phyloP scores from a whole-genome alignment of 2,113 vertebrate species.

The Perccottus glenii region DNA sequence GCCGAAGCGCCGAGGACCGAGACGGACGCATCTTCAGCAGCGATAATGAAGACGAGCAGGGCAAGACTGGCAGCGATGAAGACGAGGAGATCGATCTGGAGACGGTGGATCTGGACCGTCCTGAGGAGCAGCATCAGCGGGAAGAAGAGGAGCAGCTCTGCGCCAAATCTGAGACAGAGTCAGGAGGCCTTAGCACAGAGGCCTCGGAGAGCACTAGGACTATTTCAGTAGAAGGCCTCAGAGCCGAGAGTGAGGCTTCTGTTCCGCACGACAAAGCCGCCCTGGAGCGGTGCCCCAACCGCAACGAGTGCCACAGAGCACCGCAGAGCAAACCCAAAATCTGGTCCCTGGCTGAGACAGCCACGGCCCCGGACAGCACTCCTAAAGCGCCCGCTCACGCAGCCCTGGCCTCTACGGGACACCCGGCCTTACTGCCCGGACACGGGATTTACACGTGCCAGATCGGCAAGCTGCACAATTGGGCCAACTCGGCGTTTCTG shows the following conservation, averaged over 20 bases:
- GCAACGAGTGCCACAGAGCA: conserved; percentile 84
- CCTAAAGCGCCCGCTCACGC: conserved; percentile 79
- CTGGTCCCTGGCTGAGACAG: conserved; percentile 98
- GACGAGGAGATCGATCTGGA: conserved; percentile 98
- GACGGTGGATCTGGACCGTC: conserved; percentile 95
- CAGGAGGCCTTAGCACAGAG: conserved; percentile 65
- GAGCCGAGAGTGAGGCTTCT: conserved; percentile 75
- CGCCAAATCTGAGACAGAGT: conserved; percentile 76
- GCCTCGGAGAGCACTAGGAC: conserved; percentile 81
- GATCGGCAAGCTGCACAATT: conserved; percentile 97
- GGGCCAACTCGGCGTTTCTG: conserved; percentile 96
- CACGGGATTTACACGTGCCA: conserved; percentile 99
- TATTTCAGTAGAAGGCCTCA: conserved; percentile 75
- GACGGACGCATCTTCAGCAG: conserved; percentile 94
- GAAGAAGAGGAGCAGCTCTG: conserved; percentile 81
- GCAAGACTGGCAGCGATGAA: conserved; percentile 86
- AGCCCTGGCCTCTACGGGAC: conserved; percentile 77
- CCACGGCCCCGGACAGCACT: conserved; percentile 90
- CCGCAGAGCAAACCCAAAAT: conserved; percentile 95
- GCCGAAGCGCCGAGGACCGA: conserved; percentile 93
- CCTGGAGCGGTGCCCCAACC: conserved; percentile 79
- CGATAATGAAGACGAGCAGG: conserved; percentile 88
- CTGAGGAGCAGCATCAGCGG: conserved; percentile 89
- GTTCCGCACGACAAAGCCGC: conserved; percentile 80
- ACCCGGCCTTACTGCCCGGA: conserved; percentile 93